Conservation (phyloP, 1,140 invertebrate genomes). For the Drosophila lacteicornis region DNA sequence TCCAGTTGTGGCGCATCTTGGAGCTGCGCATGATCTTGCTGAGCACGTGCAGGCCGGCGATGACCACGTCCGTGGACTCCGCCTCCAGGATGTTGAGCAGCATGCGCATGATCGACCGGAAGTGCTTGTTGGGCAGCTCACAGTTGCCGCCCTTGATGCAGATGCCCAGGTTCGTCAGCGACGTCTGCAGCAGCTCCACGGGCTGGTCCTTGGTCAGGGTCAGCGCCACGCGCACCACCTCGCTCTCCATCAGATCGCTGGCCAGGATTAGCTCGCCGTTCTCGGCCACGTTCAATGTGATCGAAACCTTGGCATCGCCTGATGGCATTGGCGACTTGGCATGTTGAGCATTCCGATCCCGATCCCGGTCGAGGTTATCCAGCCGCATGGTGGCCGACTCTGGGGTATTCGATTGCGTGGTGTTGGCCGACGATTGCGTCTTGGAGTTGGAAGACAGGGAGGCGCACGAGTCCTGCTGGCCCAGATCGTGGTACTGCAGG, state of each 20-base stretch:
- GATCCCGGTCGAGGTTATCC: conserved; percentile 57
- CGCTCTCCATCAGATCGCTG: conserved; percentile 84
- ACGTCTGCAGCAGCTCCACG: conserved; percentile 68
- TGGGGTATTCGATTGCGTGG: conserved; percentile 84
- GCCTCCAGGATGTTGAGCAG: conserved; percentile 90
- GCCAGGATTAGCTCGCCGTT: conserved; percentile 81
- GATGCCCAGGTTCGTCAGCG: conserved; percentile 84
- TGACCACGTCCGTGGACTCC: conserved; percentile 89
- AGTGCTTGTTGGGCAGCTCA: conserved; percentile 86
- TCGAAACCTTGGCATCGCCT: conserved; percentile 26
- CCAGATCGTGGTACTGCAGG: conserved; percentile 75
- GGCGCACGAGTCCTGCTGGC: conserved; percentile 77
- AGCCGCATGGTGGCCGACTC: conserved; percentile 84
- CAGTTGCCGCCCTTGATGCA: conserved; percentile 85
- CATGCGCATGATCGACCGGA: conserved; percentile 90
- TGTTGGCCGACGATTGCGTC: conserved; percentile 84
- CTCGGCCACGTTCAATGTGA: conserved; percentile 39
- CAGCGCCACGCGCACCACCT: conserved; percentile 83
- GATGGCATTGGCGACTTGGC: conserved; percentile 52
- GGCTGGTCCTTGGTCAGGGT: conserved; percentile 75
- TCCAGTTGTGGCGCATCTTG: conserved; percentile 91
- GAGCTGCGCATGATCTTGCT: conserved; percentile 92
- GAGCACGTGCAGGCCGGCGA: conserved; percentile 91
- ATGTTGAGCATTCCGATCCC: conserved; percentile 10
- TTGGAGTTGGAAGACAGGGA: conserved; percentile 82